Base-by-base conservation (phyloP, 2,113 vertebrate genomes). In the Choloepus hoffmanni region DNA sequence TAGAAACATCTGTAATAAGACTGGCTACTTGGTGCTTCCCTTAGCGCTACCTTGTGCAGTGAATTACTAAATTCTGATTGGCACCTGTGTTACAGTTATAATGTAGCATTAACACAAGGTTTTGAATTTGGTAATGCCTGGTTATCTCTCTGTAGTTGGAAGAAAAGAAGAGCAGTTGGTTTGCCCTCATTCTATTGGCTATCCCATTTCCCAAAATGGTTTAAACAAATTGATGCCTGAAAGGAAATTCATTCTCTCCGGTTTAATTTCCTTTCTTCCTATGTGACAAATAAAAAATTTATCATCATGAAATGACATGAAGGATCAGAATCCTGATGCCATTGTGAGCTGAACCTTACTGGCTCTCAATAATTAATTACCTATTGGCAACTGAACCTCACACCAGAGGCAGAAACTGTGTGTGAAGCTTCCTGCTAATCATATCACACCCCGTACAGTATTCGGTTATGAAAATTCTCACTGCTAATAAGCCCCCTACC, bases 361-460 rank as follows among this genome's bases (percentile, higher is more conserved):
- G 43, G 18, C 85, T 82, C 83, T 90, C 36, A 92, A 84, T 63
- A 93, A 96, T 94, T 90, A 95, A 96, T 90, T 91, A 85, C 63
- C 79, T 19, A 81, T 70, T 73, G 87, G 87, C 81, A 89, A 24
- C 33, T 82, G 78, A 83, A 92, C 45, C 50, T 77, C 87, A 76
- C 18, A 45, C 81, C 79, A 65, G 88, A 90, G 90, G 86, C 85
- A 96, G 88, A 97, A 62, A 89, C 40, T 40, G 84, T 28, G 33
- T 78, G 10, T 50, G 18, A 72, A 88, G 58, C 89, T 89, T 76
- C 67, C 10, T 68, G 94, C 89, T 95, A 36, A 89, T 82, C 79
- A 10, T 76, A 70, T 63, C 94, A 77, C 6, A 36, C 50, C 19
- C 18, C 79, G 83, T n/a, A 48, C 10, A 7, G 26, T 33, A 40